Base-by-base conservation (phyloP, 2,113 vertebrate genomes). In the Tachuris rubrigastra region DNA sequence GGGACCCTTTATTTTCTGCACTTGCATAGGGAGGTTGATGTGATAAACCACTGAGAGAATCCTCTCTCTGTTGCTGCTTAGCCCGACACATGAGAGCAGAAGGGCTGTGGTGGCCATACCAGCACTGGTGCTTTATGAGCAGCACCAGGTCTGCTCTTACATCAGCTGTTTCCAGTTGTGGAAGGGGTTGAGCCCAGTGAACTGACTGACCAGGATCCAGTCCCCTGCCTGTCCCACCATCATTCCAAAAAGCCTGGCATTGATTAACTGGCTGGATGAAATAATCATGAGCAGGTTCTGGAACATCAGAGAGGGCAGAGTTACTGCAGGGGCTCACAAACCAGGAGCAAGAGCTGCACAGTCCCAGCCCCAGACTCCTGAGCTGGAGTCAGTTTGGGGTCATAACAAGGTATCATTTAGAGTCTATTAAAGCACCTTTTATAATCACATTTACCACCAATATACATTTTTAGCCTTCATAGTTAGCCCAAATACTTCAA, bases 341-440 rank as follows among this genome's bases (percentile, higher is more conserved):
- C 8, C 27, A 41, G 85, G 27, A 90, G 12, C 2, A 84, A 59
- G 56, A 39, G 28, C 60, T 67, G 55, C 78, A 69, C 59, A 75
- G 30, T 10, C 10, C n/a, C 89, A 91, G 41, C 16, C 77, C 63
- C 46, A 39, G 17, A 85, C 15, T 80, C 52, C 47, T 6, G 27
- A 78, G 77, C 39, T 78, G 80, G 66, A 86, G 56, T 39, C 44
- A 30, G 24, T 68, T 89, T 84, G 49, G 72, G 85, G 31, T 86
- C 86, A 91, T 87, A n/a, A 67, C 52, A 71, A 90, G 85, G 58
- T 73, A 88, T 33, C 89, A 89, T 78, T 93, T 87, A 16, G 21
- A 87, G 89, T 95, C 96, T 96, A 96, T 97, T 97, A 97, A 97
- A 93, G 79, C 93, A 73, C 77, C 53, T 96, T 93, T 96, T 91